Conservation (phyloP, 37 sponge, comb jelly and placozoan species). For the Hexactinellida sp. region DNA sequence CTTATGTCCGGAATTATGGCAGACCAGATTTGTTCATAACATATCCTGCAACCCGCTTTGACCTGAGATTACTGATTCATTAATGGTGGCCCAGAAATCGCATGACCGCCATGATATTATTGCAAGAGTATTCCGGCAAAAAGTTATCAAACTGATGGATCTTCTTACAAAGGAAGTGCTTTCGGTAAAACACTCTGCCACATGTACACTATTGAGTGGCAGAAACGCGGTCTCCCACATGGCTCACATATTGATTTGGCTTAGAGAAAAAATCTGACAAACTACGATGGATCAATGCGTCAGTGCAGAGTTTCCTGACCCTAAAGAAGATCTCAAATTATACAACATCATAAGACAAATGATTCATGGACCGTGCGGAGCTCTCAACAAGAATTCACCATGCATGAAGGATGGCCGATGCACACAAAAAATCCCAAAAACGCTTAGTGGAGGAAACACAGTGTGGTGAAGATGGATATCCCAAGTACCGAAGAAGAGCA, state of each 20-base stretch:
- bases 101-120: conserved; percentile 46
- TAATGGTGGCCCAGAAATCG: conserved; percentile 22
- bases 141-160: conserved; percentile 28
- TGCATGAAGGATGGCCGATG: conserved; percentile 47
- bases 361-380: background rate
- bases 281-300: background rate
- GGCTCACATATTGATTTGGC: conserved; percentile 29
- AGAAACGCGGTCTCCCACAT: conserved; percentile 42
- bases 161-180: conserved; percentile 21
- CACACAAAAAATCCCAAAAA: conserved; percentile 36
- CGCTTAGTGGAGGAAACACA: conserved; percentile 20
- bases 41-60: conserved; percentile 37
- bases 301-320: background rate
- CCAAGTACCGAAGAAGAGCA: conserved; percentile 18
- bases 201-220: conserved; percentile 41
- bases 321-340: background rate
- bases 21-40: conserved; percentile 41
- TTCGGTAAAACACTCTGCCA: conserved; percentile 33
- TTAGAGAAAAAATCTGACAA: background rate
- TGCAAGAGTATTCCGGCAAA: conserved; percentile 32
- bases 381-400: conserved; percentile 5
- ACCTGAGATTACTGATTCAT: conserved; percentile 33
- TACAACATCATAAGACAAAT: background rate
- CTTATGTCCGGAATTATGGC: conserved; percentile 9
- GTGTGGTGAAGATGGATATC: conserved; percentile 25